These are phyloP conservation scores for Heliconius hermathena DNA, from an alignment of 1,140 invertebrate genomes.

Conservation along the genomic window DNA sequence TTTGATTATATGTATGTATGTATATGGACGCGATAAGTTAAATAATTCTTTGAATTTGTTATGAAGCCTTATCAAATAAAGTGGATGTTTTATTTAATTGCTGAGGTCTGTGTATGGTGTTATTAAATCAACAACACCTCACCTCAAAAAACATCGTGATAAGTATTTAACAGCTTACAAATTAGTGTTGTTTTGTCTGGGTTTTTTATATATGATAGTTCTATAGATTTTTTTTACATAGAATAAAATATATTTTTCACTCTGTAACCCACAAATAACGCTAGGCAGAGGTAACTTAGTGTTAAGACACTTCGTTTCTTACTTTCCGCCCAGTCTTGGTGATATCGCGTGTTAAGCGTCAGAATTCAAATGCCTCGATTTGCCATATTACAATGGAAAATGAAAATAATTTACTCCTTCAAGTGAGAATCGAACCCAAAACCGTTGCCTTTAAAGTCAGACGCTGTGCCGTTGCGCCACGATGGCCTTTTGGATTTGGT, in stretches of 20 bases:
- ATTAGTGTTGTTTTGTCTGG: background rate
- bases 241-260: background rate
- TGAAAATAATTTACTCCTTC: background rate
- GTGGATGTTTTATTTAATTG: slow-evolving; percentile 17
- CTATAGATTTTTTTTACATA: too few species aligned
- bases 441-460: too few species aligned
- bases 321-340: background rate
- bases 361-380: background rate
- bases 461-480: too few species aligned
- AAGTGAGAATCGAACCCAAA: background rate
- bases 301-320: background rate
- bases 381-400: too few species aligned
- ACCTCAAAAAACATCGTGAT: background rate
- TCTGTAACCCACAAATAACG: background rate
- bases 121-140: background rate
- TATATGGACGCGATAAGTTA: slow-evolving; percentile 26
- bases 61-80: slow-evolving; percentile 25
- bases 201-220: background rate
- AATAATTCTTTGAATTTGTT: slow-evolving; percentile 23
- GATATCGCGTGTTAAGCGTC: background rate
- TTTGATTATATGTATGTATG: slow-evolving; percentile 19
- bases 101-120: background rate
- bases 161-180: background rate
- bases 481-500: too few species aligned
- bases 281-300: background rate